These are phyloP conservation scores for Platygyra sinensis DNA, from an alignment of 64 coral and sea anemone species.

Conservation along the genomic window DNA sequence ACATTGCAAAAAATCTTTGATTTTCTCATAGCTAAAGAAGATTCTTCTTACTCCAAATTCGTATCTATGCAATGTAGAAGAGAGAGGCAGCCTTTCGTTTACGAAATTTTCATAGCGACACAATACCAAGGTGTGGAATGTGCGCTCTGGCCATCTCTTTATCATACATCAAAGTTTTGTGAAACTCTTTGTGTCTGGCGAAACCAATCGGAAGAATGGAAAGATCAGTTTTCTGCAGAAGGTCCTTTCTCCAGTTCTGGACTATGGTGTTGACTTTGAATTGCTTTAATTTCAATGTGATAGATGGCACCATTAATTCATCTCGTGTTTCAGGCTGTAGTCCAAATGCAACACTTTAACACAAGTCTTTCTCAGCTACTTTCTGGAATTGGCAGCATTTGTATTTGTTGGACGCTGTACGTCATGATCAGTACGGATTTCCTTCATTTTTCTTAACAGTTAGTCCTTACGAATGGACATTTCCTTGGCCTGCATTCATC, in stretches of 20 bases:
- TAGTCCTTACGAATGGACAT: not conserved
- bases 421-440: not conserved
- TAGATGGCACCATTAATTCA: slow-evolving; percentile 18
- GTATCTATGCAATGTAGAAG: not conserved
- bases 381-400: slow-evolving; percentile 64
- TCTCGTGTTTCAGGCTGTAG: not conserved
- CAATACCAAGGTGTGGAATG: slow-evolving; percentile 8
- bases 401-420: slow-evolving; percentile 30
- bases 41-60: no score
- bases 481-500: slow-evolving; percentile 15
- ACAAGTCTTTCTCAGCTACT: slow-evolving; percentile 35
- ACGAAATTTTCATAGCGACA: not conserved
- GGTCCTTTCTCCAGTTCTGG: not conserved
- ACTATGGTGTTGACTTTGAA: not conserved
- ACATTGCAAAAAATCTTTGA: not conserved
- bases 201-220: not conserved
- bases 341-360: slow-evolving; percentile 19
- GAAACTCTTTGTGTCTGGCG: not conserved
- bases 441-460: slow-evolving; percentile 25
- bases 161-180: not conserved
- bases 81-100: not conserved
- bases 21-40: not conserved
- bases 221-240: slow-evolving; percentile 46
- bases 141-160: slow-evolving; percentile 60
- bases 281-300: slow-evolving; percentile 33